Evolutionary conservation across 2,797 vertebrate genomes (phyloP).

Genomic region (Alcedo atthis): DNA sequence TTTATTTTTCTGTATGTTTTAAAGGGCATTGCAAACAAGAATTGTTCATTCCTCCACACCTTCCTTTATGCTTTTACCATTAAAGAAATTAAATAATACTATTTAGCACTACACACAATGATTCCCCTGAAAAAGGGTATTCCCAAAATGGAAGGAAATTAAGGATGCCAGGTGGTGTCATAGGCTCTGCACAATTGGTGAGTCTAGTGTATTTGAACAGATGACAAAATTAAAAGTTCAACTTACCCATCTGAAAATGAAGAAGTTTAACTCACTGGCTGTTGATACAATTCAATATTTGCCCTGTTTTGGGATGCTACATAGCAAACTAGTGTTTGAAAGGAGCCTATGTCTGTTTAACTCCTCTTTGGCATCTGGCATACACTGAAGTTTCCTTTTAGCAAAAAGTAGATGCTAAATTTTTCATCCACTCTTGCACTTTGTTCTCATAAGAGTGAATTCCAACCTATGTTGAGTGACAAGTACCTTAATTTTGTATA

Average conservation of each 20-base stretch:
- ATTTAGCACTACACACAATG: neutral
- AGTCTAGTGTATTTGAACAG: neutral
- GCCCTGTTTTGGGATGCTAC: neutral
- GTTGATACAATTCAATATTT: neutral
- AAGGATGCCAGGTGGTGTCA: neutral
- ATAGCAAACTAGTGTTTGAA: neutral
- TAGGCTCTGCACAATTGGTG: neutral
- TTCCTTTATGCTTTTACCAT: neutral
- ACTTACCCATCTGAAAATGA: neutral
- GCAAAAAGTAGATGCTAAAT: neutral
- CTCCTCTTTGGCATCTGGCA: neutral
- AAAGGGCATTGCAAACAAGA: conserved; percentile 13
- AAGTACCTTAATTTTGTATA: neutral
- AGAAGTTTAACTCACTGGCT: neutral
- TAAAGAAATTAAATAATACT: conserved; percentile 3
- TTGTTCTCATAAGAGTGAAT: neutral
- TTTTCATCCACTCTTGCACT: neutral
- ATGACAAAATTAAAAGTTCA: neutral
- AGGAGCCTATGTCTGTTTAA: neutral
- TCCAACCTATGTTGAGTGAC: neutral
- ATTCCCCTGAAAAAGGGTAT: accelerated
- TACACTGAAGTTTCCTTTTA: neutral
- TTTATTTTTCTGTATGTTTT: conserved; percentile 27
- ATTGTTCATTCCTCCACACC: neutral
- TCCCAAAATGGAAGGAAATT: neutral